A percentile compares a stretch with the other conserved stretches of the same genome.
Evolutionary conservation across 2,797 vertebrate genomes (phyloP).

Genomic region (Sebastiscus albofasciatus): DNA sequence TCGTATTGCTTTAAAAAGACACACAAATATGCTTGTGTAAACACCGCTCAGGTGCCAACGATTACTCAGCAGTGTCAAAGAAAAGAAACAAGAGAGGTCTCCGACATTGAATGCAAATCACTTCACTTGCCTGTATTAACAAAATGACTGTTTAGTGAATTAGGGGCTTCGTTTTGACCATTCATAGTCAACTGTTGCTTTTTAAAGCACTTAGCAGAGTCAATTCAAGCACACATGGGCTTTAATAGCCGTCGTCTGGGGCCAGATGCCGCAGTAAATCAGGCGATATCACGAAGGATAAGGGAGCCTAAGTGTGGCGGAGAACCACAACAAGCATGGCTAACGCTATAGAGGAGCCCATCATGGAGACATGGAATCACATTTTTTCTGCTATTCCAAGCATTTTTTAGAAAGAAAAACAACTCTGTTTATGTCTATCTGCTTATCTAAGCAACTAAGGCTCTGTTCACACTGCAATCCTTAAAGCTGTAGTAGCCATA

Average conservation of each 20-base stretch:
- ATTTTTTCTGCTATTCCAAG: not conserved
- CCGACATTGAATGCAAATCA: not conserved
- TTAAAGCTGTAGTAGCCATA: too few relatives aligned
- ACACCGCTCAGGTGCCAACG: not conserved
- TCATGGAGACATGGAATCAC: not conserved
- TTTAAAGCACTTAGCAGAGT: constrained; percentile 4
- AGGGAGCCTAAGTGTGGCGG: not conserved
- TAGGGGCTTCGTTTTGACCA: not conserved
- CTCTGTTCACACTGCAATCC: not conserved
- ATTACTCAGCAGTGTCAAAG: not conserved
- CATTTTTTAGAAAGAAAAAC: not conserved
- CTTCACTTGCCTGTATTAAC: not conserved
- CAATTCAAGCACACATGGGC: constrained; percentile 1
- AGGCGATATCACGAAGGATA: constrained; percentile 3
- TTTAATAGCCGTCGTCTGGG: constrained; percentile 13
- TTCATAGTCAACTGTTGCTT: constrained; percentile 1
- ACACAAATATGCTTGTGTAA: not conserved
- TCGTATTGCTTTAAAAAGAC: not conserved
- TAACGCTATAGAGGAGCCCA: not conserved
- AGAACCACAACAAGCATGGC: not conserved
- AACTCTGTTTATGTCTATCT: not conserved
- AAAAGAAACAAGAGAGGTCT: not conserved
- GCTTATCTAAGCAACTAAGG: not conserved
- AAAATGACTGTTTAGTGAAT: not conserved
- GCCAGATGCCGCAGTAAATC: constrained; percentile 10